Conservation (phyloP, 2,797 vertebrate genomes). For the Spinus pinus region DNA sequence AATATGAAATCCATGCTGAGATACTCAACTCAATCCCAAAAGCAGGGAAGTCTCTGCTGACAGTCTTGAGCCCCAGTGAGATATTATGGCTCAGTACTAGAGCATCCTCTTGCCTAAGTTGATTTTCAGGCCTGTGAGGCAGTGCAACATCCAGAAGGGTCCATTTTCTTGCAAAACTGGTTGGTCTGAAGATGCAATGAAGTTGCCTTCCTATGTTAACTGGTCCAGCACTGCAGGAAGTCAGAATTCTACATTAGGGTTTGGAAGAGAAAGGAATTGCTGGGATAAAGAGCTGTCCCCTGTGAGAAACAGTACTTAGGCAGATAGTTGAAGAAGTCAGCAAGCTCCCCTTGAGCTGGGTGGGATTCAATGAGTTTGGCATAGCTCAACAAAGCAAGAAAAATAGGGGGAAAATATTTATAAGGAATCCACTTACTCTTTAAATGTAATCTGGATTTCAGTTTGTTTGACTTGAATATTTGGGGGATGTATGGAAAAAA, state of each 20-base stretch:
- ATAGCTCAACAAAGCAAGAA: neutral
- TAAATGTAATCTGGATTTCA: neutral
- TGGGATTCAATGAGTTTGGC: neutral
- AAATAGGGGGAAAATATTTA: neutral
- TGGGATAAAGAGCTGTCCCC: neutral
- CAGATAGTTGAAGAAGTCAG: neutral
- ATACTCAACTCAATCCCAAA: neutral
- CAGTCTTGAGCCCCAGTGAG: fast-evolving
- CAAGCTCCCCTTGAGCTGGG: neutral
- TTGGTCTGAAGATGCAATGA: neutral
- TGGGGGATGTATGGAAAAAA: neutral
- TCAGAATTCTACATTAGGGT: neutral
- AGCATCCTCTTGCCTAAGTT: neutral
- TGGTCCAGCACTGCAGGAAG: neutral
- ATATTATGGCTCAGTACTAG: neutral
- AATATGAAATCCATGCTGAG: neutral
- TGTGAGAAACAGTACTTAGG: neutral
- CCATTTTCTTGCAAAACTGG: neutral
- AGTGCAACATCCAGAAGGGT: neutral
- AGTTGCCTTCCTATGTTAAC: neutral
- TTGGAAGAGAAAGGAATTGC: neutral
- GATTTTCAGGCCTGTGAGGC: neutral
- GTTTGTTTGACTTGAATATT: neutral
- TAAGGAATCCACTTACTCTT: neutral
- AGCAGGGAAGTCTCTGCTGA: neutral